Evolutionary conservation across 23 tunicate species (phyloP), one percentile per base, ranked within the genome.

Genomic region (Phallusia fumigata): DNA sequence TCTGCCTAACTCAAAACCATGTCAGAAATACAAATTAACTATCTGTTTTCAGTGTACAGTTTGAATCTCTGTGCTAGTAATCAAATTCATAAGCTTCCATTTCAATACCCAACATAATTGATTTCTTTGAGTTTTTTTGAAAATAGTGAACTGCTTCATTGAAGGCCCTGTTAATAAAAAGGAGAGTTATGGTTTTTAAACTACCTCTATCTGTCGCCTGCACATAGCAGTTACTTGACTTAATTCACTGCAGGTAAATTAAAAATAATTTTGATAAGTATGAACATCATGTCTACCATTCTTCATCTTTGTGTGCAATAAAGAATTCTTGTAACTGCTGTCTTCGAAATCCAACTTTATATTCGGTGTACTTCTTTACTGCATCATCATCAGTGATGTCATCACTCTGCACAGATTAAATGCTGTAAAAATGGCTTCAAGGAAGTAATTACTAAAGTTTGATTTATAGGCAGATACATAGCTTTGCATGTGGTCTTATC

Each of bases 291-390:
- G n/a, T 82, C 78, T 65, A 90, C 99, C 99, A 97, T 92, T 97
- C 99, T 73, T 97, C 99, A 82, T 92, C 95, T 78, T 97, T 97
- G 82, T 97, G 99, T 15, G 95, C 97, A 74, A 93, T 53, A 73
- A 97, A 97, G 86, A 97, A 97, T 40, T 97, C 96, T 77, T 97
- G 99, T 31, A 97, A 75, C 74, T 97, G 99, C 50, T 97, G 97
- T 32, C 97, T 76, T 34, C 88, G 88, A 81, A 92, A 97, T 34
- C 80, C 74, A 58, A 94, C 77, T 74, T 97, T 97, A 75, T 97
- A 97, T 77, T 92, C 91, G 1, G 87, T 89, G 86, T 97, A 97
- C 35, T 92, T 92, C 79, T 82, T 92, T 31, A 89, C 85, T 3
- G 99, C 99, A 30, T 97, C 99, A 73, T 94, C 94, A 75, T 89